Conservation (phyloP, 2,888 invertebrate genomes). For the Amblyjoppa fuscipennis region DNA sequence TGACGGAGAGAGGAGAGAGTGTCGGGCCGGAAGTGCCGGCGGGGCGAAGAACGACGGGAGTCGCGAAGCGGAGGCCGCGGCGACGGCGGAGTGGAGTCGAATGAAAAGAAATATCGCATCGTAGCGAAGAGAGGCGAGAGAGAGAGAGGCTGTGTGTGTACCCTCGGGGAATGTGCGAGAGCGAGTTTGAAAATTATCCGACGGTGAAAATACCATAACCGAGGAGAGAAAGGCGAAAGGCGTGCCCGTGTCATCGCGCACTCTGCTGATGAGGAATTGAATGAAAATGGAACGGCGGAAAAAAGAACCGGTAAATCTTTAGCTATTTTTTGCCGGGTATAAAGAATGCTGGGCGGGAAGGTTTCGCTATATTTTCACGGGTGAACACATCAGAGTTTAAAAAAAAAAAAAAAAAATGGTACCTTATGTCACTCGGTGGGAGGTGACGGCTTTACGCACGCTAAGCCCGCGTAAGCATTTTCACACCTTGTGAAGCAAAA, state of each 20-base stretch:
- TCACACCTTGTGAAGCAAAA: too few relatives aligned
- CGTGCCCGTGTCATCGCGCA: conserved; percentile 71
- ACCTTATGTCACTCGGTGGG: too few relatives aligned
- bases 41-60: conserved; percentile 35
- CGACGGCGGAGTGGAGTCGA: conserved; percentile 51
- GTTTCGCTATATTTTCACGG: neutral
- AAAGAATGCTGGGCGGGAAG: conserved; percentile 54
- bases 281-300: conserved; percentile 66
- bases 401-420: neutral
- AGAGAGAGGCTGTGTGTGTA: neutral
- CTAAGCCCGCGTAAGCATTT: too few relatives aligned
- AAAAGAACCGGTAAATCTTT: conserved; percentile 20
- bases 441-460: too few relatives aligned
- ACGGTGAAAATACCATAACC: conserved; percentile 6
- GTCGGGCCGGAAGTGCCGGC: conserved; percentile 51
- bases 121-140: conserved; percentile 53
- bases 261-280: conserved; percentile 78
- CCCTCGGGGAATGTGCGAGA: conserved; percentile 56
- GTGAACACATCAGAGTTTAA: neutral
- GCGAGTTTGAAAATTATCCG: conserved; percentile 18
- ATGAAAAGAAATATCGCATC: conserved; percentile 73
- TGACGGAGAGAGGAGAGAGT: conserved; percentile 10
- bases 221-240: conserved; percentile 53
- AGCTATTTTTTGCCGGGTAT: conserved; percentile 59
- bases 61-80: neutral